Conservation (phyloP, 2,888 invertebrate genomes). For the Cheilosia vulpina region DNA sequence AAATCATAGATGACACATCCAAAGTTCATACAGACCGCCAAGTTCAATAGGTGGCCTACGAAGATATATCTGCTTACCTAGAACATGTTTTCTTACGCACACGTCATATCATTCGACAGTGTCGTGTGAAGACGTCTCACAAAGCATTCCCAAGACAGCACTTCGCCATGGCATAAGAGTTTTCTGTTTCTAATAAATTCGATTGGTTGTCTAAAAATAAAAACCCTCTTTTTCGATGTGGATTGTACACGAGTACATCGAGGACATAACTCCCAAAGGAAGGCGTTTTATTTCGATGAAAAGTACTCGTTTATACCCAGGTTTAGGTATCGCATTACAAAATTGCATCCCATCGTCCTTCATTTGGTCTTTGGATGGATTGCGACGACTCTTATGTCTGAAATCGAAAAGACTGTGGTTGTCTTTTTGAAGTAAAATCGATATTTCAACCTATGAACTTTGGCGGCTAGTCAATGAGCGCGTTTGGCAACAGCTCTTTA, state of each 20-base stretch:
- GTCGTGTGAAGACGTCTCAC: too few species aligned
- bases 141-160: background rate
- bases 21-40: background rate
- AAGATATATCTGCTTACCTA: background rate
- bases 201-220: slow-evolving; percentile 5
- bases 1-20: background rate
- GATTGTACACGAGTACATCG: background rate
- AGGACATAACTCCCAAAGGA: background rate
- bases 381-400: too few species aligned
- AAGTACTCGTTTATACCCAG: background rate
- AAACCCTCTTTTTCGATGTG: too few species aligned
- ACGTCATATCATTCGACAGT: too few species aligned
- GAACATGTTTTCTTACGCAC: too few species aligned
- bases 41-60: background rate
- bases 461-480: background rate
- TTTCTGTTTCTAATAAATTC: background rate
- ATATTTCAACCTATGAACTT: too few species aligned
- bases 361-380: too few species aligned
- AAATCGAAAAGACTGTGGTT: too few species aligned
- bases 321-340: background rate
- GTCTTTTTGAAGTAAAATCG: too few species aligned
- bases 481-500: background rate
- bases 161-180: background rate
- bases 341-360: too few species aligned
- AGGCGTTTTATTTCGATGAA: background rate